Base-by-base conservation (phyloP, 2,113 vertebrate species). In the Corynorhinus townsendii region DNA sequence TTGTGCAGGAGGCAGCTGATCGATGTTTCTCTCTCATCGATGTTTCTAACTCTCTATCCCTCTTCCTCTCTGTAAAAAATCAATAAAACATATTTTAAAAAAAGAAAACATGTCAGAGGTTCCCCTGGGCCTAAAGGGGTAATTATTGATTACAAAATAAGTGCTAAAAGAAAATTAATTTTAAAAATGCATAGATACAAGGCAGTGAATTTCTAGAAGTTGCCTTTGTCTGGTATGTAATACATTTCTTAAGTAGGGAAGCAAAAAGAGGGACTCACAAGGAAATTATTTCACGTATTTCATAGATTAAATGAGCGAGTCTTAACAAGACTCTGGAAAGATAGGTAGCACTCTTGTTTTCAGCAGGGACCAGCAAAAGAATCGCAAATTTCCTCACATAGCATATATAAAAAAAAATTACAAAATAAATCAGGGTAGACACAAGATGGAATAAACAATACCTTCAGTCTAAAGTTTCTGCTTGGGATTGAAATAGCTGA, bases 91-190 rank as follows among this genome's bases (percentile, higher is more conserved):
- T n/a, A n/a, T n/a, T n/a, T n/a, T n/a, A n/a, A n/a, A n/a, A n/a
- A n/a, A n/a, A n/a, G n/a, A 94, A 94, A 95, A 97, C 66, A 84
- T 90, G 28, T 76, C 11, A 89, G 52, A 52, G 10, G 8, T 93
- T 97, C 85, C 3, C 96, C 86, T 96, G 72, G 47, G 59, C 86
- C 77, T 86, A 96, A 93, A 96, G 72, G n/a, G 80, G 97, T 95
- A 52, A 80, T 86, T 72, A n/a, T 54, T 91, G n/a, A 95, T 92
- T 95, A 93, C n/a, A 94, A 86, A 43, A 43, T 71, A n/a, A 19
- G 43, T 91, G 52, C 26, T 64, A 83, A 76, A 40, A 54, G 28
- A 91, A 88, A 86, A 84, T 86, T 85, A 86, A 82, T 33, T 10
- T 43, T 75, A 90, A 40, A 94, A 77, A 73, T 83, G 11, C 40